Evolutionary conservation across 2,888 invertebrate species (phyloP).

Genomic region (Linyphia triangularis): DNA sequence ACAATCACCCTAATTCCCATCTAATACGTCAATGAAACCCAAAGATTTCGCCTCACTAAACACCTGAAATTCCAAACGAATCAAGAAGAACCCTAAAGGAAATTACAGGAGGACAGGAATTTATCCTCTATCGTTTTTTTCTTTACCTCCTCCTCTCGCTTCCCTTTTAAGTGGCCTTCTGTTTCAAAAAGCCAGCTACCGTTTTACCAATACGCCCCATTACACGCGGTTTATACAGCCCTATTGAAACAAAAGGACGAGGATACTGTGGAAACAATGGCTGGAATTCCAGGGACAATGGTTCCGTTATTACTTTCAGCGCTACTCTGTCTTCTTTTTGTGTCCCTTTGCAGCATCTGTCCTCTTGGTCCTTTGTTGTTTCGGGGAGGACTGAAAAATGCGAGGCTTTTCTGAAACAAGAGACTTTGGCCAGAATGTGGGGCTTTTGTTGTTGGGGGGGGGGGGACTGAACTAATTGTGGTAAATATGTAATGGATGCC

Average conservation of each 20-base stretch:
- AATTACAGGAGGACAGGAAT: slow-evolving; percentile 16
- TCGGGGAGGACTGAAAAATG: slow-evolving; percentile 34
- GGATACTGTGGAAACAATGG: slow-evolving; percentile 33
- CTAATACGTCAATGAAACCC: no score
- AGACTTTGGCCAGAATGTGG: not conserved
- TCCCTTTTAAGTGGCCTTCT: slow-evolving; percentile 3
- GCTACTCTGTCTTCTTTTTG: slow-evolving; percentile 24
- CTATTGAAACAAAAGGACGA: not conserved
- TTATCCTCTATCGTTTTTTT: slow-evolving; percentile 19
- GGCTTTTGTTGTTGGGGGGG: slow-evolving; percentile 6
- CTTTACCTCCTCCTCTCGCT: not conserved
- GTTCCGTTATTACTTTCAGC: slow-evolving; percentile 36
- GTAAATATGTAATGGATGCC: slow-evolving; percentile 23
- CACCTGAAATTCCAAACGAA: not conserved
- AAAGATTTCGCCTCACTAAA: not conserved
- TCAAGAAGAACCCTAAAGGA: not conserved
- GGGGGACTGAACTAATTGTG: not conserved
- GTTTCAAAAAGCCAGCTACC: slow-evolving; percentile 24
- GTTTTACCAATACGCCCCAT: slow-evolving; percentile 27
- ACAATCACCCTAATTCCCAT: no score
- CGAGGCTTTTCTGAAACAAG: not conserved
- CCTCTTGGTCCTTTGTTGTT: slow-evolving; percentile 27
- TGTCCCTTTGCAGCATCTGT: slow-evolving; percentile 35
- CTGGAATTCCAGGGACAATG: slow-evolving; percentile 49
- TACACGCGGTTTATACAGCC: slow-evolving; percentile 7